These are phyloP conservation scores for Rotaria macrura DNA, from an alignment of 2,888 invertebrate species.

Conservation along the genomic window DNA sequence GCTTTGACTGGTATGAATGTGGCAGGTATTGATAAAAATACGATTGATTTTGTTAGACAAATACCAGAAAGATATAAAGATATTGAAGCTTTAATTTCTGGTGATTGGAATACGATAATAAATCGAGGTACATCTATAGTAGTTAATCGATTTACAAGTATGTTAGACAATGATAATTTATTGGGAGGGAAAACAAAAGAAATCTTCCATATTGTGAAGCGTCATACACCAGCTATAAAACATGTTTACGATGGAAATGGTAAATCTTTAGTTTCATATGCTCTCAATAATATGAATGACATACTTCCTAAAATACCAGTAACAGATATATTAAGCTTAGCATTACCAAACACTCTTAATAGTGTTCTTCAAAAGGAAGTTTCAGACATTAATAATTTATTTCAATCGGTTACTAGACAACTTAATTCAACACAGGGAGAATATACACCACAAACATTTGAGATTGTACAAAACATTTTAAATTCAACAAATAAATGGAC, in stretches of 20 bases:
- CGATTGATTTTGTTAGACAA: background rate
- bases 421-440: background rate
- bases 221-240: background rate
- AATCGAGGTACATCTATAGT: background rate
- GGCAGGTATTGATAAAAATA: background rate
- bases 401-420: background rate
- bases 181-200: background rate
- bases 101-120: background rate
- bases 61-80: background rate
- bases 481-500: background rate
- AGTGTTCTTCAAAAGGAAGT: background rate
- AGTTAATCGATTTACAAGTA: background rate
- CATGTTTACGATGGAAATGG: background rate
- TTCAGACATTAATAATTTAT: background rate
- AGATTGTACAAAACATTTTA: background rate
- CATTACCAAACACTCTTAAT: background rate
- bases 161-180: background rate
- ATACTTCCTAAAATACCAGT: background rate
- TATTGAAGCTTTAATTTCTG: background rate
- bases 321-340: background rate
- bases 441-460: background rate
- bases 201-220: background rate
- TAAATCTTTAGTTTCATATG: background rate
- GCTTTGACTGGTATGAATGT: background rate
- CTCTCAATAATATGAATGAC: background rate